Evolutionary conservation across 2,113 vertebrate species (phyloP).

Genomic region (Daphoenositta chrysoptera): DNA sequence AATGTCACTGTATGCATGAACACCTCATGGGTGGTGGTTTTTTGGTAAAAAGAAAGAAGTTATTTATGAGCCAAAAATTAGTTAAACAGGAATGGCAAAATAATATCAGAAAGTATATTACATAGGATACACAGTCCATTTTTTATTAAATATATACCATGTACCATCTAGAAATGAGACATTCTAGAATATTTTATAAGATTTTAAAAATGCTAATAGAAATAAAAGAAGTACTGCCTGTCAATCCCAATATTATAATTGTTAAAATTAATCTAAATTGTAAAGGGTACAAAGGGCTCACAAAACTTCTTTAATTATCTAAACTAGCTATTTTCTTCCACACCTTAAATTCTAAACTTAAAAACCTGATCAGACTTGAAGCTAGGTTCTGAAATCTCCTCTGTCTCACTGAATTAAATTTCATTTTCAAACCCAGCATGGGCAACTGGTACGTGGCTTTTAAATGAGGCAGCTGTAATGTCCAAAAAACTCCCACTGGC

Average conservation of each 20-base stretch:
- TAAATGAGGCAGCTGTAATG: neutral
- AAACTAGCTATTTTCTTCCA: neutral
- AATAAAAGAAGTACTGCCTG: neutral
- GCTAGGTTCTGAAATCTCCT: neutral
- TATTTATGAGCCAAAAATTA: neutral
- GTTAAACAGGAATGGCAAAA: neutral
- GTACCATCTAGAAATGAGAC: neutral
- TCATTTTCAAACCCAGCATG: neutral
- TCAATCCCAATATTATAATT: neutral
- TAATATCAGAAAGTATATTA: neutral
- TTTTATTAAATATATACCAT: neutral
- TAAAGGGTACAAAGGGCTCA: neutral
- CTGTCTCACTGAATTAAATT: neutral
- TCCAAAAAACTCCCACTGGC: neutral
- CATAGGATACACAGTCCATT: neutral
- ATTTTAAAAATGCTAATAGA: neutral
- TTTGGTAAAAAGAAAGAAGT: neutral
- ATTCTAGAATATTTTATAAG: neutral
- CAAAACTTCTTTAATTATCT: neutral
- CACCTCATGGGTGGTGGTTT: fast-evolving
- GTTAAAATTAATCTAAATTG: neutral
- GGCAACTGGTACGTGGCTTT: neutral
- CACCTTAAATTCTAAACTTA: neutral
- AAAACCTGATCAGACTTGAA: neutral
- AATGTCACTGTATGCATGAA: neutral